Conservation (phyloP, 2,113 vertebrate genomes). For the Cyprinus carpio region DNA sequence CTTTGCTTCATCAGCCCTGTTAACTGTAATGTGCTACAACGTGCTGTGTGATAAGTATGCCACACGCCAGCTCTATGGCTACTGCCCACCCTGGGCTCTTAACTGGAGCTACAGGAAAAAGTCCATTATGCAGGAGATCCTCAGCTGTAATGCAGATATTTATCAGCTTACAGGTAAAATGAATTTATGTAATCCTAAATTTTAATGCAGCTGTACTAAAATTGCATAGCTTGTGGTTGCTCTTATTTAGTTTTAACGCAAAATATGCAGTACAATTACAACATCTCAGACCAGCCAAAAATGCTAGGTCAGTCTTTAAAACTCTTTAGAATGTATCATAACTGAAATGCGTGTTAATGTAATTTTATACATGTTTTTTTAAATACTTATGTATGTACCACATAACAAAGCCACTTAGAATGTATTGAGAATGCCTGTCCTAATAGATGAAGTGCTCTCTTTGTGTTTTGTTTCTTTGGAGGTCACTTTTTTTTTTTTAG, state of each 20-base stretch:
- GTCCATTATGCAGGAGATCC: slow-evolving; percentile 97
- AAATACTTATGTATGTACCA: too few species aligned
- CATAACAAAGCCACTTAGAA: too few species aligned
- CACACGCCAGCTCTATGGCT: slow-evolving; percentile 95
- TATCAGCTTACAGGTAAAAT: slow-evolving; percentile 89
- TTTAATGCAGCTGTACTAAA: too few species aligned
- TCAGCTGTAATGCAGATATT: slow-evolving; percentile 94
- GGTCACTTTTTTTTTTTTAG: too few species aligned
- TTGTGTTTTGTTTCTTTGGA: too few species aligned
- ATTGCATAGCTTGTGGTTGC: too few species aligned
- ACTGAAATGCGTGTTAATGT: too few species aligned
- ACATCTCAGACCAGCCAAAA: background rate
- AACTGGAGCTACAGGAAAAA: slow-evolving; percentile 99
- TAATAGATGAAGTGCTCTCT: too few species aligned
- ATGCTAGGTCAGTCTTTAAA: background rate
- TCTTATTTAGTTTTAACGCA: background rate
- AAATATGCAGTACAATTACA: background rate
- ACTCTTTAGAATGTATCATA: too few species aligned
- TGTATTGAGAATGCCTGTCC: too few species aligned
- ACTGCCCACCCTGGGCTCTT: slow-evolving; percentile 96
- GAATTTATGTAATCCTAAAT: background rate
- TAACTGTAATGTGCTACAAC: slow-evolving; percentile 99
- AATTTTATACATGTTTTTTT: too few species aligned
- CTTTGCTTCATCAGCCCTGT: slow-evolving; percentile 79
- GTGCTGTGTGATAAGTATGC: slow-evolving; percentile 98